These are phyloP conservation scores for Limnephilus rhombicus DNA, from an alignment of 2,888 invertebrate species.

Conservation along the genomic window DNA sequence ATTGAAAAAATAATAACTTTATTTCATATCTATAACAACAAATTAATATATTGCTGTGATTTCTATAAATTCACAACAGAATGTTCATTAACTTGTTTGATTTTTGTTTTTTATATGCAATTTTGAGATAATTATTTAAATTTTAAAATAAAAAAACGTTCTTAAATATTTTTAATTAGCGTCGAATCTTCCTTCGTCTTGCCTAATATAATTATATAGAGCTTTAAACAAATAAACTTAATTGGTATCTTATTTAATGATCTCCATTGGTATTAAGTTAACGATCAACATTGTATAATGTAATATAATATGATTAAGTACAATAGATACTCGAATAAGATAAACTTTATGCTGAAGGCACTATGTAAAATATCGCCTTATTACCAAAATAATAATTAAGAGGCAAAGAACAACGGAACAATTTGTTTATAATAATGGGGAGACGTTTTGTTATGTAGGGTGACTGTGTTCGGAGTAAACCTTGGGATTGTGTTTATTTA, in stretches of 20 bases:
- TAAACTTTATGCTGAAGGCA: not conserved
- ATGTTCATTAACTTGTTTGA: too few species aligned
- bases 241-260: not conserved
- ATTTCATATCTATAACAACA: too few species aligned
- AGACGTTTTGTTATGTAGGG: not conserved
- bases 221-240: not conserved
- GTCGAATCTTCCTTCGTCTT: not conserved
- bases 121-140: too few species aligned
- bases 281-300: not conserved
- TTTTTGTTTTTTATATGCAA: too few species aligned
- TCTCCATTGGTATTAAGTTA: not conserved
- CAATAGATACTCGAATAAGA: not conserved
- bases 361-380: not conserved
- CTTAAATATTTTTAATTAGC: not conserved
- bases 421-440: conserved; percentile 25
- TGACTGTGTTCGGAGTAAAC: not conserved
- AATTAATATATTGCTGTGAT: too few species aligned
- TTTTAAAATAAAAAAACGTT: not conserved
- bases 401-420: not conserved
- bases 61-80: too few species aligned
- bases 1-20: too few species aligned
- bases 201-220: not conserved
- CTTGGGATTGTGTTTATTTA: not conserved
- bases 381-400: conserved; percentile 15
- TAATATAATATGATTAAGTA: not conserved